Percentiles rank a stretch among this genome's conserved stretches.
These are phyloP conservation scores for Platalea minor DNA, from an alignment of 2,797 vertebrate genomes.

Conservation along the genomic window DNA sequence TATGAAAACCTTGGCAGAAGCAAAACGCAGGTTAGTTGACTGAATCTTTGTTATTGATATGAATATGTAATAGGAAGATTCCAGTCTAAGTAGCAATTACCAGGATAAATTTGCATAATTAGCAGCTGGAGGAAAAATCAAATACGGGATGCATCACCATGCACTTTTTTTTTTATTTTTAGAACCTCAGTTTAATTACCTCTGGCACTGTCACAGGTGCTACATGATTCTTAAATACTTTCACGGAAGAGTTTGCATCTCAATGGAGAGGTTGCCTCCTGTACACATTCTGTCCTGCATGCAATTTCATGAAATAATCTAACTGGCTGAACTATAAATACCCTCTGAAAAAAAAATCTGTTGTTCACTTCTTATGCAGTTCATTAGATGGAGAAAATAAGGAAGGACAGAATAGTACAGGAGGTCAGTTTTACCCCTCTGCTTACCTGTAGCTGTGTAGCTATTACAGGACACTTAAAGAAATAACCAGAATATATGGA, in stretches of 20 bases:
- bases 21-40: background rate
- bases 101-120: background rate
- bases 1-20: background rate
- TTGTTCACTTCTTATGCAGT: background rate
- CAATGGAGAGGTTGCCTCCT: background rate
- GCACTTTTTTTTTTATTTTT: slow-evolving; percentile 27
- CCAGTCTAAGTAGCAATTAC: background rate
- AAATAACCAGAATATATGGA: background rate
- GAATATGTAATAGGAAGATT: background rate
- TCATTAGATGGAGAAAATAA: background rate
- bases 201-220: background rate
- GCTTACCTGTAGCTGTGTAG: background rate
- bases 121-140: background rate
- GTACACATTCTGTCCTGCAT: background rate
- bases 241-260: background rate
- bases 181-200: slow-evolving; percentile 7
- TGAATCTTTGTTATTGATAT: background rate
- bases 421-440: background rate
- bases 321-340: background rate
- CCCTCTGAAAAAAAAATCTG: background rate
- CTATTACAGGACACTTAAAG: background rate
- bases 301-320: background rate
- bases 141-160: background rate
- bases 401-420: background rate
- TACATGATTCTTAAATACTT: slow-evolving; percentile 11